Evolutionary conservation across 1,140 invertebrate species (phyloP).

Genomic region (Limonius californicus): DNA sequence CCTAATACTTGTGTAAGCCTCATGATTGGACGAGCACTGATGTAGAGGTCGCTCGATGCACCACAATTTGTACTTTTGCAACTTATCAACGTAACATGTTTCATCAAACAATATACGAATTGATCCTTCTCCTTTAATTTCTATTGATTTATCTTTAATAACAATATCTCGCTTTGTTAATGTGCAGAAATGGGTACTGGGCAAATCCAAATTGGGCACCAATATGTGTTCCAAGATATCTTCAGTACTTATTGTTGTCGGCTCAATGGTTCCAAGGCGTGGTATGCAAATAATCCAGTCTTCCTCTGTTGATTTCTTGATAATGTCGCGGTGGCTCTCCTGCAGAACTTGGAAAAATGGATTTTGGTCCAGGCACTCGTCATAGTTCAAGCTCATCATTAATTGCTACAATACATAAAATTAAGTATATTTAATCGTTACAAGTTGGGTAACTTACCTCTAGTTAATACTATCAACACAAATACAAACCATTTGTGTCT

Average conservation of each 20-base stretch:
- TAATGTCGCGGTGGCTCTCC: conserved; percentile 58
- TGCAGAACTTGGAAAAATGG: conserved; percentile 67
- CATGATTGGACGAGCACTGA: background rate
- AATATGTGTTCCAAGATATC: conserved; percentile 72
- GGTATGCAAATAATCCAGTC: conserved; percentile 79
- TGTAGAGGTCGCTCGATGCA: conserved; percentile 64
- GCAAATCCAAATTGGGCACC: conserved; percentile 58
- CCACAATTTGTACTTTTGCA: conserved; percentile 72
- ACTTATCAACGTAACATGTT: conserved; percentile 73
- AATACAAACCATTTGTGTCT: too few species aligned
- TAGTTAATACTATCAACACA: too few species aligned
- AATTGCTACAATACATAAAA: too few species aligned
- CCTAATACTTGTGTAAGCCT: conserved; percentile 47
- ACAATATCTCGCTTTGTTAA: conserved; percentile 50
- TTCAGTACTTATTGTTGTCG: conserved; percentile 56
- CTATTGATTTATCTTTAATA: conserved; percentile 31
- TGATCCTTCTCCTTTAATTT: conserved; percentile 41
- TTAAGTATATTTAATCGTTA: too few species aligned
- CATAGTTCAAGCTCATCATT: conserved; percentile 54
- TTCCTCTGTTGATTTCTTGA: conserved; percentile 62
- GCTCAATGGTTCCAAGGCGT: conserved; percentile 59
- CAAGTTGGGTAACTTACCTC: too few species aligned
- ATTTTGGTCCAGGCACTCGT: conserved; percentile 77
- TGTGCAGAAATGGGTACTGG: conserved; percentile 58
- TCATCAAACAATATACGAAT: conserved; percentile 78